Conservation (phyloP, 2,888 invertebrate species). For the Azorinus chamasolen region DNA sequence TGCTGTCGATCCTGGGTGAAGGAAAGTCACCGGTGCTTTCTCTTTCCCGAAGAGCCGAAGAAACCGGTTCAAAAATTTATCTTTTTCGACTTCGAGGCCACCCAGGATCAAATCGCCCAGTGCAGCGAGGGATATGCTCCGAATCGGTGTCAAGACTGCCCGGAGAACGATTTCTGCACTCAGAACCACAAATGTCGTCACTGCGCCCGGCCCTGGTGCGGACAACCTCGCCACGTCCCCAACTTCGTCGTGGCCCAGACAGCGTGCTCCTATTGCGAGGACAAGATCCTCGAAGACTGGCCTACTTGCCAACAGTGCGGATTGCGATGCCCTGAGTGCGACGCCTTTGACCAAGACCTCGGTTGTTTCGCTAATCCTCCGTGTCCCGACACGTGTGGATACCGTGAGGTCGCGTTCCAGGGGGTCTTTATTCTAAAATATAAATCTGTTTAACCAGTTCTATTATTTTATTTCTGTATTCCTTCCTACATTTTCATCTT, state of each 20-base stretch:
- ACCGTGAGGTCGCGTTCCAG: slow-evolving; percentile 42
- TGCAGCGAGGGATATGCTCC: not conserved
- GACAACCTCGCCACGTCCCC: slow-evolving; percentile 21
- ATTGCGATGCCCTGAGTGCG: slow-evolving; percentile 25
- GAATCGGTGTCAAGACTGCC: not conserved
- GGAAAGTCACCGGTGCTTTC: slow-evolving; percentile 1
- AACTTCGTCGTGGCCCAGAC: slow-evolving; percentile 41
- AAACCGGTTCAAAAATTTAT: slow-evolving; percentile 8
- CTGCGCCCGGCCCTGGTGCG: slow-evolving; percentile 29
- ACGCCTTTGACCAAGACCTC: slow-evolving; percentile 24
- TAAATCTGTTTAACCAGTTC: too few species aligned
- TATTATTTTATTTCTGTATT: too few species aligned
- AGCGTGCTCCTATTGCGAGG: slow-evolving; percentile 20
- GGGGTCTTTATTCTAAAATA: too few species aligned
- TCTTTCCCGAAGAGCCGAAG: slow-evolving; percentile 18
- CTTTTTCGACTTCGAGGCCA: too few species aligned
- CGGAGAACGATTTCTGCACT: too few species aligned
- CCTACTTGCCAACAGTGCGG: slow-evolving; percentile 19
- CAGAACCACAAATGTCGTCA: slow-evolving; percentile 20
- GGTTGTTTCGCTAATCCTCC: slow-evolving; percentile 22
- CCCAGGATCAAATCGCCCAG: slow-evolving; percentile 7
- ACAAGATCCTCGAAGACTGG: not conserved
- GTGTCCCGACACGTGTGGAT: slow-evolving; percentile 42
- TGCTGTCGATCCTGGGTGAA: slow-evolving; percentile 13
- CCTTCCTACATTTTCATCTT: too few species aligned